Evolutionary conservation across 2,888 invertebrate species (phyloP).

Genomic region (Mythimna impura): DNA sequence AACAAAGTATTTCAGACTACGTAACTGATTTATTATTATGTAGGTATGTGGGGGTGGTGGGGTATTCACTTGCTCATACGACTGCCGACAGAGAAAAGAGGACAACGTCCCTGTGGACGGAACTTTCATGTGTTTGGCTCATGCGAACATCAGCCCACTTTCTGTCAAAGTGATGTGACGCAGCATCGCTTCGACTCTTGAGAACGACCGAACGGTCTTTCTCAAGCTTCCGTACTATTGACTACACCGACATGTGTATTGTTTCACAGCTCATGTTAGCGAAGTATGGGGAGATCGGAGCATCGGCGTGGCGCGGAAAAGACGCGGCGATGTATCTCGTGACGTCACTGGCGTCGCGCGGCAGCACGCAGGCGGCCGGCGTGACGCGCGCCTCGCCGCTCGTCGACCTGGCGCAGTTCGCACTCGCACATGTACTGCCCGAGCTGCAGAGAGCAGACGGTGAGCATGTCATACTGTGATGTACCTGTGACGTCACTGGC

Average conservation of each 20-base stretch:
- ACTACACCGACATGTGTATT: background rate
- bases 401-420: constrained; percentile 97
- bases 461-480: constrained; percentile 69
- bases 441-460: constrained; percentile 95
- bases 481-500: constrained; percentile 89
- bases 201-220: too few relatives aligned
- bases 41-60: too few relatives aligned
- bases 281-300: constrained; percentile 94
- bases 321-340: constrained; percentile 99
- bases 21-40: too few relatives aligned
- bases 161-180: too few relatives aligned
- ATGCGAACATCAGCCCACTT: too few relatives aligned
- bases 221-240: too few relatives aligned
- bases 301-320: constrained; percentile 97
- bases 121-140: too few relatives aligned
- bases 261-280: constrained; percentile 92
- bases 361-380: constrained; percentile 96
- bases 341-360: constrained; percentile 97
- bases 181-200: too few relatives aligned
- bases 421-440: constrained; percentile 95
- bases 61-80: too few relatives aligned
- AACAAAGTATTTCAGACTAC: too few relatives aligned
- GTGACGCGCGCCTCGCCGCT: constrained; percentile 97
- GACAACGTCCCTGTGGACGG: too few relatives aligned
- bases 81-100: too few relatives aligned